Conservation (phyloP, 2,888 invertebrate genomes). For the Drosophila paucipuncta region DNA sequence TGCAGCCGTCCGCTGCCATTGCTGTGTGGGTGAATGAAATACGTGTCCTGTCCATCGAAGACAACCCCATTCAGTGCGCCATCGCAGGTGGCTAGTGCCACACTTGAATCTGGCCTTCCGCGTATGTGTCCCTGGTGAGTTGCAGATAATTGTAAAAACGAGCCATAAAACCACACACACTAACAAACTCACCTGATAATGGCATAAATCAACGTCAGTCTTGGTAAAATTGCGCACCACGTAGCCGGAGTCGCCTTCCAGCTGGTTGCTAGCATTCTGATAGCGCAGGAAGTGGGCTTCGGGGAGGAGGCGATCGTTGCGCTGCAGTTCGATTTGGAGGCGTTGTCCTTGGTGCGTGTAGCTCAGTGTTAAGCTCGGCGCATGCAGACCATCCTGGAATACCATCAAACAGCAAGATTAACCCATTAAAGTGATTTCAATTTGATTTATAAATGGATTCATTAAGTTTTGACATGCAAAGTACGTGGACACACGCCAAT, state of each 20-base stretch:
- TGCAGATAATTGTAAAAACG: slow-evolving; percentile 12
- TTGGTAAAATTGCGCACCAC: slow-evolving; percentile 84
- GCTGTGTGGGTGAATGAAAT: slow-evolving; percentile 88
- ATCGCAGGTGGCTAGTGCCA: slow-evolving; percentile 92
- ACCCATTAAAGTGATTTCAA: slow-evolving; percentile 40
- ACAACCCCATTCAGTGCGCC: slow-evolving; percentile 90
- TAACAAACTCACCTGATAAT: slow-evolving; percentile 83
- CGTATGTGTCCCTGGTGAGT: slow-evolving; percentile 88
- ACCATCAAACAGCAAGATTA: slow-evolving; percentile 36
- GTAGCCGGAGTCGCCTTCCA: slow-evolving; percentile 49
- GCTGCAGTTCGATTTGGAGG: slow-evolving; percentile 80
- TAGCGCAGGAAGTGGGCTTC: slow-evolving; percentile 84
- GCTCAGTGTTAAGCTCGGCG: slow-evolving; percentile 52
- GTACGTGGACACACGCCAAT: slow-evolving; percentile 47
- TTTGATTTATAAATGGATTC: slow-evolving; percentile 12
- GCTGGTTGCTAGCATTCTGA: slow-evolving; percentile 77
- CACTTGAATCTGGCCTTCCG: slow-evolving; percentile 90
- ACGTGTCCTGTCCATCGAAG: slow-evolving; percentile 91
- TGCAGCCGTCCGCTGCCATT: slow-evolving; percentile 80
- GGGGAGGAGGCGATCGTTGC: slow-evolving; percentile 84
- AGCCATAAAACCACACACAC: slow-evolving; percentile 5
- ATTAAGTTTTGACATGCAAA: slow-evolving; percentile 71
- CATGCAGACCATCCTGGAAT: slow-evolving; percentile 26
- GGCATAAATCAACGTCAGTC: slow-evolving; percentile 85
- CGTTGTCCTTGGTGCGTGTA: slow-evolving; percentile 63